phyloP scores from a whole-genome alignment of 2,113 vertebrate genomes.

The Dipodomys ordii region DNA sequence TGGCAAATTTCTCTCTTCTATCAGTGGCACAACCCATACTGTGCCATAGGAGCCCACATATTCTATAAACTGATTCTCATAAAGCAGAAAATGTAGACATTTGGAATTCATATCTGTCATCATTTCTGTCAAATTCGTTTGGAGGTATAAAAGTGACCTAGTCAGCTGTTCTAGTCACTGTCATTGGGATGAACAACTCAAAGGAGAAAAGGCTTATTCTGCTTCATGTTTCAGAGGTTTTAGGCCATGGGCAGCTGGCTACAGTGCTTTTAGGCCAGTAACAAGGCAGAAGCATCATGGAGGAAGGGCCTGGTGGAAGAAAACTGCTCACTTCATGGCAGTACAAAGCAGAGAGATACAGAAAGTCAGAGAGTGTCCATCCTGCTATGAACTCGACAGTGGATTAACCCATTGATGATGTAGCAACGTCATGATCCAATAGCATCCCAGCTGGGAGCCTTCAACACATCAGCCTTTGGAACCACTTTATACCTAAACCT shows the following conservation, averaged over 20 bases:
- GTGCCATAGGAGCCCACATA: background rate
- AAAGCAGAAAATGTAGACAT: background rate
- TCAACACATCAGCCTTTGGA: background rate
- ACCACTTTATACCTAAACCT: background rate
- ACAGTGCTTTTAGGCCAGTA: background rate
- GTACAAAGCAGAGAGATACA: background rate
- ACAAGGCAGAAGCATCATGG: background rate
- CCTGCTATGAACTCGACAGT: background rate
- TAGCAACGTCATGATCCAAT: background rate
- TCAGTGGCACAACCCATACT: background rate
- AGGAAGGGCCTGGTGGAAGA: background rate
- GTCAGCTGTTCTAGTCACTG: background rate
- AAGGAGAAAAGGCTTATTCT: background rate
- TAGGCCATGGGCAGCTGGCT: background rate
- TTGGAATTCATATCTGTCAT: background rate
- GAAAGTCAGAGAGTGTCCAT: no score
- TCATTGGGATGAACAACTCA: background rate
- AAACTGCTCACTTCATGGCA: background rate
- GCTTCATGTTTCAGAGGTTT: background rate
- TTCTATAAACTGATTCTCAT: background rate
- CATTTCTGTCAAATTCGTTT: background rate
- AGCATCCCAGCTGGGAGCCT: background rate
- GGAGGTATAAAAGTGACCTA: background rate
- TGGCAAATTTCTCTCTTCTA: constrained; percentile 37
- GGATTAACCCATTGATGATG: background rate